Base-by-base conservation (phyloP, 1,140 invertebrate species). In the Arion vulgaris region DNA sequence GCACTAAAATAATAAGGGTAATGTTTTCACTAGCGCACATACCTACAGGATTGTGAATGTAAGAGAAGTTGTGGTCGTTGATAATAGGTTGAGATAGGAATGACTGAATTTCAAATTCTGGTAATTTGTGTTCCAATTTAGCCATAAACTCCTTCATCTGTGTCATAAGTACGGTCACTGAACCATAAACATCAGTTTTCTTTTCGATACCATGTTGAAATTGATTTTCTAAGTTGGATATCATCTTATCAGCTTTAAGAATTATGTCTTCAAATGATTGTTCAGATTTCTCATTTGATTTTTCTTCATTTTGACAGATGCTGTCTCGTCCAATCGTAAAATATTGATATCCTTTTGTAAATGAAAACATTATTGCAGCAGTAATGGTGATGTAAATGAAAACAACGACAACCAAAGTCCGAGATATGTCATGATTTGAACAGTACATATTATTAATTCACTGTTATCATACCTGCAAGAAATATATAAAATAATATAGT, bases 41-140 rank as follows among this genome's bases (percentile, higher is more conserved):
- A 28, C 38, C 34, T 34, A 34, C 49, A 39, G 41, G n/a, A 23
- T 74, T 66, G 41, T 41, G 45, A n/a, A 82, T 34, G 51, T 73
- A 82, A 5, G n/a, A 34, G 62, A 75, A 82, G 13, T 75, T 73
- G 51, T 82, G 80, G 0, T 26, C 19, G 80, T 82, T 82, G 32
- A 75, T 57, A 26, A 82, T 51, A 41, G 51, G 74, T 34, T 76
- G 45, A 34, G 74, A 26, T 17, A 76, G 23, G 2, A 76, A 76
- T 4, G 71, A 72, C 17, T 1, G 13, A 0, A 72, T 69, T 17
- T 69, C n/a, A 23, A 9, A 15, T 69, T 28, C 26, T 26, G 9
- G 5, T 2, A 23, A 19, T 2, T 23, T 9, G 23, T 19, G 5
- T 19, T 57, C 51, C 23, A 4, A 2, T 23, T 57, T 4, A 57